Percentiles rank a stretch among this genome's conserved stretches.
These are phyloP conservation scores for Acomys russatus DNA, from an alignment of 2,797 vertebrate genomes.

Conservation along the genomic window DNA sequence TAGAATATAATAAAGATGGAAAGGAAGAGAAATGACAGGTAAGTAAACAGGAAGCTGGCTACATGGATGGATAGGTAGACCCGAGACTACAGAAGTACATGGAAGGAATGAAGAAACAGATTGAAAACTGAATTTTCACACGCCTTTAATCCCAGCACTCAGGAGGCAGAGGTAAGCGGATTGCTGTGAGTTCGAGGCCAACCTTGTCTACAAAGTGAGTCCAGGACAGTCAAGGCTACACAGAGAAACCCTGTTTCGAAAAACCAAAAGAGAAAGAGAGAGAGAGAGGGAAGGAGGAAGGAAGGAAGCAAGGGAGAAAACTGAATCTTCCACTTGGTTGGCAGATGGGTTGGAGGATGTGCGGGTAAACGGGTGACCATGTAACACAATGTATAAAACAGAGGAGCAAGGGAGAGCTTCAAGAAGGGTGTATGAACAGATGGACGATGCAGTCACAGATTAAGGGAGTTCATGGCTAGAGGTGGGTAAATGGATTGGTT, in stretches of 20 bases:
- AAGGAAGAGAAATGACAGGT: not conserved
- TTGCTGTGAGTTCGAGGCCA: no score
- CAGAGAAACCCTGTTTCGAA: no score
- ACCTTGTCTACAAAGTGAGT: no score
- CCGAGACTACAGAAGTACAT: not conserved
- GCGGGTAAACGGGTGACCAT: not conserved
- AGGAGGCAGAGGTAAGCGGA: no score
- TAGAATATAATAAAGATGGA: not conserved
- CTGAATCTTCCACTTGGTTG: not conserved
- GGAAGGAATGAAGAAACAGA: not conserved
- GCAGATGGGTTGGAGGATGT: not conserved
- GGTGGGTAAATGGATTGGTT: not conserved
- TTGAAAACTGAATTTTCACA: not conserved
- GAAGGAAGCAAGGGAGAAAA: not conserved
- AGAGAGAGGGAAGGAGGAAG: no score
- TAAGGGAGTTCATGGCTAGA: not conserved
- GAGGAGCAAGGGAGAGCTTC: not conserved
- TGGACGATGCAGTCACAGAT: not conserved
- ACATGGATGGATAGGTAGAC: not conserved
- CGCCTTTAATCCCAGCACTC: no score
- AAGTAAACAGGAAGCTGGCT: not conserved
- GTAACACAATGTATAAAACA: not conserved
- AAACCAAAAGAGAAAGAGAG: no score
- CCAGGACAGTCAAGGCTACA: no score
- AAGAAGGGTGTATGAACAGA: not conserved